Conservation (phyloP, 2,797 vertebrate genomes). For the Dipus sagitta region DNA sequence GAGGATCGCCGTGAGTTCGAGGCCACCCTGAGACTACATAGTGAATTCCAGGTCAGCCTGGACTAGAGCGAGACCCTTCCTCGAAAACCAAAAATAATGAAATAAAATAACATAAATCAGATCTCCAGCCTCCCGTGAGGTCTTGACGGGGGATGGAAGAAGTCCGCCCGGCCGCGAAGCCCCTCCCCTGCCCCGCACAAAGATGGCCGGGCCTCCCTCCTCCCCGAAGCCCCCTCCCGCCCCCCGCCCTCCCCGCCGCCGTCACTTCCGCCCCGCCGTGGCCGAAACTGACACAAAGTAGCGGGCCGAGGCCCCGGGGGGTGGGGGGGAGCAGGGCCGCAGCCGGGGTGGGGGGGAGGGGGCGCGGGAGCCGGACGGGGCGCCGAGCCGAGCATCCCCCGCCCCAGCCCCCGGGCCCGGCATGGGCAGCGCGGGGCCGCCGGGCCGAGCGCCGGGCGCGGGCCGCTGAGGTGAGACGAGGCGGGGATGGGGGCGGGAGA, state of each 20-base stretch:
- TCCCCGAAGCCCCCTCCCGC: conserved; percentile 68
- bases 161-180: background rate
- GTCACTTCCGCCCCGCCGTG: conserved; percentile 81
- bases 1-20: too few species aligned
- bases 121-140: background rate
- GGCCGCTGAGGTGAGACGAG: conserved; percentile 88
- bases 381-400: conserved; percentile 87
- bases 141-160: background rate
- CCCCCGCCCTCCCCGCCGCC: conserved; percentile 69
- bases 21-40: too few species aligned
- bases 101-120: too few species aligned
- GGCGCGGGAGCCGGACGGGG: conserved; percentile 87
- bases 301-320: conserved; percentile 74
- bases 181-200: background rate
- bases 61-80: too few species aligned
- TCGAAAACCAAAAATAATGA: too few species aligned
- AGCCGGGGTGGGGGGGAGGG: conserved; percentile 84
- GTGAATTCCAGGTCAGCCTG: too few species aligned
- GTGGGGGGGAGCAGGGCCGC: conserved; percentile 68
- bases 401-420: conserved; percentile 77
- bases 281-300: conserved; percentile 83
- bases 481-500: conserved; percentile 76
- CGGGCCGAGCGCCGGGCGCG: conserved; percentile 89
- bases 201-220: background rate
- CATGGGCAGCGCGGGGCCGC: conserved; percentile 85